Evolutionary conservation across 2,888 invertebrate genomes (phyloP).

Genomic region (Eustalomyia histrio): DNA sequence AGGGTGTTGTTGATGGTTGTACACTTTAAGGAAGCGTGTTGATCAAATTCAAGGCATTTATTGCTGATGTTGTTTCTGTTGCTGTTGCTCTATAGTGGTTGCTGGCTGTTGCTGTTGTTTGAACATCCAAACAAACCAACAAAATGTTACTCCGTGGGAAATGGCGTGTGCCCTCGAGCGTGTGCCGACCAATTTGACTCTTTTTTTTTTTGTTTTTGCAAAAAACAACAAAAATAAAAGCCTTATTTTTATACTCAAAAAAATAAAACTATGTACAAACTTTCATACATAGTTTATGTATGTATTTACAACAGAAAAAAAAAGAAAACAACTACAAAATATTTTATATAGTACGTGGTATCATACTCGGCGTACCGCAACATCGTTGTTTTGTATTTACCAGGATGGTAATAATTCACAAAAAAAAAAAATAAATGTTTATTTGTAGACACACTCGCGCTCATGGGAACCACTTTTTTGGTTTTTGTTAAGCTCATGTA

Average conservation of each 20-base stretch:
- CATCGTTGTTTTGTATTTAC: constrained; percentile 71
- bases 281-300: constrained; percentile 13
- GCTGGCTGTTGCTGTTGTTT: not conserved
- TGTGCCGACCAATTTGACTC: constrained; percentile 82
- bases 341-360: constrained; percentile 46
- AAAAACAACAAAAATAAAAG: constrained; percentile 52
- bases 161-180: constrained; percentile 83
- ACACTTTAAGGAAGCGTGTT: constrained; percentile 65
- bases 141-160: constrained; percentile 81
- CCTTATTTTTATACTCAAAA: constrained; percentile 34
- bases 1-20: constrained; percentile 66
- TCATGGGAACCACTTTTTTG: constrained; percentile 76
- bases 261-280: constrained; percentile 56
- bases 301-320: not conserved
- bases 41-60: constrained; percentile 64
- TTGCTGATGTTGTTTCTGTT: constrained; percentile 45
- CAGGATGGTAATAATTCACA: constrained; percentile 79
- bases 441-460: constrained; percentile 75
- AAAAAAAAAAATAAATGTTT: constrained; percentile 68
- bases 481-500: constrained; percentile 47
- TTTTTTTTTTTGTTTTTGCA: constrained; percentile 61
- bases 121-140: constrained; percentile 36
- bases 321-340: constrained; percentile 40
- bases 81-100: constrained; percentile 21
- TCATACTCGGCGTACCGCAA: constrained; percentile 70